Base-by-base conservation (phyloP, 1,140 invertebrate genomes). In the Orius insidiosus region DNA sequence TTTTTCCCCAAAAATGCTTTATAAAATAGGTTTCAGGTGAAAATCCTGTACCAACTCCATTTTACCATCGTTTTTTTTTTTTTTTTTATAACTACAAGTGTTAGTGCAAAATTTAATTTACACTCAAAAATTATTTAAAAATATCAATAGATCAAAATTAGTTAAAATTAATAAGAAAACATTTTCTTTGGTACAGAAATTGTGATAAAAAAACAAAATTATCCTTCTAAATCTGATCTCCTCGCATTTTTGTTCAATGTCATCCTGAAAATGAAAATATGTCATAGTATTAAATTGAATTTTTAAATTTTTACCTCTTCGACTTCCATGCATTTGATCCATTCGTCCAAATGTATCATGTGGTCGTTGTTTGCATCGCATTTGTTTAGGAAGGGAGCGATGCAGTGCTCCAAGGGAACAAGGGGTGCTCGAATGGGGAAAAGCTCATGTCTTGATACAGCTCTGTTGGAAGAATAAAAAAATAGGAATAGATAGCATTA, bases 341-440 rank as follows among this genome's bases (percentile, higher is more conserved):
- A 95, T 65, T 95, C 90, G 48, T 73, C 62, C 33, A 95, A 68
- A 6, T 84, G 82, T 56, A 95, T 88, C 59, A 78, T 75, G 62
- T 93, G 89, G 63, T 94, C 82, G 53, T 80, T 70, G 61, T 96
- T 74, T 7, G 63, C 64, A 60, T 95, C 90, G 60, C 90, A 94
- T 3, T 68, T 71, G 61, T 94, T 80, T 24, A 95, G 70, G 72
- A 95, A 96, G n/a, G 88, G 85, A 37, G 84, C 84, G 59, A 95
- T 94, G 66, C 90, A 86, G 56, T 93, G 87, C 64, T 96, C 90
- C 59, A 95, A 71, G 11, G 86, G 77, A 70, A 94, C 78, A 30
- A 95, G 66, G 0, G 88, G 87, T 30, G 89, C 90, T 36, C 84
- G 73, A 56, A 95, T 89, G 10, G 90, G 90, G 69, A 95, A 94